Evolutionary conservation across 2,113 vertebrate species (phyloP), one percentile per base, ranked within the genome.

Genomic region (Misgurnus anguillicaudatus): DNA sequence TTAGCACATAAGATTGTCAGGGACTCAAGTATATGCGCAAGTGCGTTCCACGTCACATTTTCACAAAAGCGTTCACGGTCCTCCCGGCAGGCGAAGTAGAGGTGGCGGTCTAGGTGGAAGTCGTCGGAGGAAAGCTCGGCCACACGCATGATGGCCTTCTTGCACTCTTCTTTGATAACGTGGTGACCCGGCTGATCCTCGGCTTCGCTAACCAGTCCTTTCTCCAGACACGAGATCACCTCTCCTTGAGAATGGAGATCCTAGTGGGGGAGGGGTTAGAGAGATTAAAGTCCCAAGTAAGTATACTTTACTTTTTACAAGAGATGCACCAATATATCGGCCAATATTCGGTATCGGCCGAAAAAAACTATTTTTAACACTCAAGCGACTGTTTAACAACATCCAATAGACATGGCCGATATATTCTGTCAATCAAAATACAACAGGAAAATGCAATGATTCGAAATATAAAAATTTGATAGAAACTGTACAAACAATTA

Each of bases 221-320:
- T 98, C 86, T 99, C 98, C 90, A 99, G 89, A 84, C 98, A 99
- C 0, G 96, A 93, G 0, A 99, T 98, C 78, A 98, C 97, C 75
- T 98, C 96, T 0, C 98, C 98, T 86, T 99, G 97, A 1, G 97
- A 98, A 87, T 99, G 97, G 75, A 95, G 68, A 84, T 98, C 98
- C 98, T n/a, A n/a, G n/a, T n/a, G n/a, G n/a, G n/a, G n/a, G n/a
- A n/a, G n/a, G n/a, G n/a, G n/a, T n/a, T n/a, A n/a, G n/a, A n/a
- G 9, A 7, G 17, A 36, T 31, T 16, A 70, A 36, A 13, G 7
- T 1, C 24, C 24, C 3, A 31, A 31, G 24, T 24, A 24, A 24
- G 24, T 31, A 31, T 31, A 31, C 24, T 31, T 31, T 31, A 31
- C 24, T 31, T 31, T 31, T 31, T 31, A 31, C 24, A 1, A 31